These are phyloP conservation scores for Helobdella robusta DNA, from an alignment of 2,888 invertebrate genomes.

Conservation along the genomic window DNA sequence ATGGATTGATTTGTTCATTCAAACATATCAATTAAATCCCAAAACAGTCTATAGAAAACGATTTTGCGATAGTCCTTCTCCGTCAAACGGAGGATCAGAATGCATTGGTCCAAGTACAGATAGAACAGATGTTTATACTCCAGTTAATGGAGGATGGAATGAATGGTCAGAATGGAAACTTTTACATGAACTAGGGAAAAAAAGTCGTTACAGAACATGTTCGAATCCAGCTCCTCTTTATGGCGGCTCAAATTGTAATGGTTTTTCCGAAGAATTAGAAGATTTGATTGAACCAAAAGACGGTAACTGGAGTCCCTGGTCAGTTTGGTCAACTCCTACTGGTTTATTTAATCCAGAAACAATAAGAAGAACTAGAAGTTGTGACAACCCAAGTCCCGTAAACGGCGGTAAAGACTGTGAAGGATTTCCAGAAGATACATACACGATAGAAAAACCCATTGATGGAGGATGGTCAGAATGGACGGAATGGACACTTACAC, in stretches of 20 bases:
- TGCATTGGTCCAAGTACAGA: constrained; percentile 15
- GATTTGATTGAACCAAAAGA: no score
- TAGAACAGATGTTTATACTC: neutral
- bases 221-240: constrained; percentile 19
- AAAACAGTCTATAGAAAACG: constrained; percentile 1
- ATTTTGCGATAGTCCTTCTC: constrained; percentile 14
- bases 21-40: neutral
- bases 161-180: neutral
- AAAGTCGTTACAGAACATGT: no score
- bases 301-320: constrained; percentile 27
- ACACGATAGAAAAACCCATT: neutral
- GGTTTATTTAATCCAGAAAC: constrained; percentile 26
- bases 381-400: constrained; percentile 16
- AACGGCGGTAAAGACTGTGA: constrained; percentile 12
- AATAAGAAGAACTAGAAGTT: constrained; percentile 11
- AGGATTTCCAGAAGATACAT: constrained; percentile 1
- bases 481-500: neutral
- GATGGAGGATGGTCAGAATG: constrained; percentile 18
- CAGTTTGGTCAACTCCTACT: constrained; percentile 29
- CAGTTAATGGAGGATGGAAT: constrained; percentile 2
- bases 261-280: neutral
- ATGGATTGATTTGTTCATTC: constrained; percentile 19
- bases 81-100: constrained; percentile 19
- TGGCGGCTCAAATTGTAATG: neutral
- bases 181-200: no score